Evolutionary conservation across 2,797 vertebrate species (phyloP), one percentile per base, ranked within the genome.

Genomic region (Acomys russatus): DNA sequence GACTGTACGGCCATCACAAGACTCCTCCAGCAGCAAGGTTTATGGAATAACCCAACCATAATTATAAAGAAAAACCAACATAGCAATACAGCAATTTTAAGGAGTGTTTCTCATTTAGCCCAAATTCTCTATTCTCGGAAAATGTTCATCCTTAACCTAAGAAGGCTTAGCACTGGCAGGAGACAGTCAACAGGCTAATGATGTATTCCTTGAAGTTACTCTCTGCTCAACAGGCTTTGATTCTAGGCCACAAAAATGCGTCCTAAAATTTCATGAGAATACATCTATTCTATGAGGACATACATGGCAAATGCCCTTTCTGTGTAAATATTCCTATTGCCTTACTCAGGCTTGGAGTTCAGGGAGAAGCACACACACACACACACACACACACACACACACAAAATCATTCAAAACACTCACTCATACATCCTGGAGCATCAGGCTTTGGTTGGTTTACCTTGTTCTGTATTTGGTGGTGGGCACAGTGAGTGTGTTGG

Each of bases 31-130:
- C 91, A 91, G 30, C 56, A 96, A 54, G 82, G 97, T 98, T 98
- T 96, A 97, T 95, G 76, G 95, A 96, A 33, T 92, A 91, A 97
- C 94, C 96, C 84, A 91, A 98, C 95, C 97, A 79, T 96, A 97
- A 95, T 98, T 98, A 94, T 73, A 97, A 98, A 97, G 85, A 97
- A 97, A 94, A 95, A 54, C 91, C 66, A 94, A 95, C 84, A n/a
- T 94, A 97, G 94, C 64, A 96, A 97, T 98, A 92, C 96, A 96
- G 28, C 61, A 97, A 91, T 97, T 98, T 97, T 14, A 90, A 86
- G 96, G 95, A 73, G 63, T 91, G 96, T 91, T 97, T 97, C 80
- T 96, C 91, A 96, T 63, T 82, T 95, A 96, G 88, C 63, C 49
- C 83, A 77, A 80, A 96, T 96, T 97, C 97, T 82, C 89, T 98